Conservation (phyloP, 2,113 vertebrate species). For the Athene noctua region DNA sequence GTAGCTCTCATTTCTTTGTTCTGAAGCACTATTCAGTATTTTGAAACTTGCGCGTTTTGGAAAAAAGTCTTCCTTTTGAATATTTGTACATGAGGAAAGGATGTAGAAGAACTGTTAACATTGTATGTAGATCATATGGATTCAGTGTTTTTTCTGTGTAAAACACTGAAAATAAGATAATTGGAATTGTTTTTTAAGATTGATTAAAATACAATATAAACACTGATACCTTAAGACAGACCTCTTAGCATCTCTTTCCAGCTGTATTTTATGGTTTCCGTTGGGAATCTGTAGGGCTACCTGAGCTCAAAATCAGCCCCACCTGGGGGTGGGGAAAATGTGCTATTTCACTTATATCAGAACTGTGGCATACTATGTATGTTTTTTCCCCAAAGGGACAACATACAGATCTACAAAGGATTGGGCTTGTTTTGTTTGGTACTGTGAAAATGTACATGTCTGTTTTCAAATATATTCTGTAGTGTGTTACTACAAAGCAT, state of each 20-base stretch:
- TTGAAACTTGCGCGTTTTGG: background rate
- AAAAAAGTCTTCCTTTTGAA: background rate
- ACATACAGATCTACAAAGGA: conserved; percentile 70
- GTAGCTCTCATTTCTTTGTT: conserved; percentile 43
- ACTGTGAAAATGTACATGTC: conserved; percentile 48
- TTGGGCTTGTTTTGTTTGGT: conserved; percentile 61
- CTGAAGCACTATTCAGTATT: background rate
- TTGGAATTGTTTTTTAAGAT: background rate
- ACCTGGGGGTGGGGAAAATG: conserved; percentile 57
- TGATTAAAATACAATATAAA: background rate
- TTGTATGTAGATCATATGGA: background rate
- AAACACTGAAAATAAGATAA: background rate
- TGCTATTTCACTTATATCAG: conserved; percentile 82
- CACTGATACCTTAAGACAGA: conserved; percentile 30
- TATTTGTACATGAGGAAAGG: conserved; percentile 5
- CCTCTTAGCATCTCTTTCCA: conserved; percentile 66
- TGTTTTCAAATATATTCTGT: conserved; percentile 60
- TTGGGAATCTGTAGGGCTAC: conserved; percentile 74
- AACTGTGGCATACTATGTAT: conserved; percentile 55
- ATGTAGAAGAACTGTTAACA: background rate
- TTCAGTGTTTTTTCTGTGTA: background rate
- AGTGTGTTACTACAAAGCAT: conserved; percentile 54
- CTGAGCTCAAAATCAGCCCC: conserved; percentile 80
- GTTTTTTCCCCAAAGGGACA: conserved; percentile 64
- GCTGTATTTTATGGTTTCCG: conserved; percentile 62